These are phyloP conservation scores for Baronia brevicornis DNA, from an alignment of 2,888 invertebrate species.

Conservation along the genomic window DNA sequence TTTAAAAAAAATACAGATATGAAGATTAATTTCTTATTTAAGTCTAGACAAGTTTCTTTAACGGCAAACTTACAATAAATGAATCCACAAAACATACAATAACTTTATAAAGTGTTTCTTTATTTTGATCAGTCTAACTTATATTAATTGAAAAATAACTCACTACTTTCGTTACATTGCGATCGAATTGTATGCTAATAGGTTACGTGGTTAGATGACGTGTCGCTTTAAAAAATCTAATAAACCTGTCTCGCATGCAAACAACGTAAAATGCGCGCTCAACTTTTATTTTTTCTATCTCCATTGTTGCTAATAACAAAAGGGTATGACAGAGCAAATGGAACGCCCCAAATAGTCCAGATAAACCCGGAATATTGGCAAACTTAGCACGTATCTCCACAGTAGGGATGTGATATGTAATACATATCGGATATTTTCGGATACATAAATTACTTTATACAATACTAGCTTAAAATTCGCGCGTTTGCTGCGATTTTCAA, in stretches of 20 bases:
- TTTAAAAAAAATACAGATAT: no score
- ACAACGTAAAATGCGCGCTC: conserved; percentile 5
- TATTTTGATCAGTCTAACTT: no score
- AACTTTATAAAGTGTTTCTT: no score
- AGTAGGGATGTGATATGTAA: conserved; percentile 9
- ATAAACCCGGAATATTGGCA: conserved; percentile 11
- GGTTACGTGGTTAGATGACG: neutral
- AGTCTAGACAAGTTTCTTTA: no score
- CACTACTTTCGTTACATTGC: neutral
- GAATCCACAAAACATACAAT: no score
- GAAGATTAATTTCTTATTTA: no score
- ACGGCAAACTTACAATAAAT: no score
- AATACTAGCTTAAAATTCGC: no score
- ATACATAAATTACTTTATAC: no score
- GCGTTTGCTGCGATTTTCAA: no score
- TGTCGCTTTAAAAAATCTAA: conserved; percentile 3
- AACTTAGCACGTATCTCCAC: conserved; percentile 14
- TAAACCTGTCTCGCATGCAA: conserved; percentile 5
- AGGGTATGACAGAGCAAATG: conserved; percentile 5
- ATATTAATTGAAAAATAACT: neutral
- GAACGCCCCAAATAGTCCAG: conserved; percentile 14
- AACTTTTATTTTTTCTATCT: conserved; percentile 10
- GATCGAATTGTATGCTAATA: neutral
- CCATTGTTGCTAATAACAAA: conserved; percentile 8
- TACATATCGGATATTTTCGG: no score